A percentile compares a stretch with the other conserved stretches of the same genome.
These are phyloP conservation scores for Colletes collaris DNA, from an alignment of 2,888 invertebrate genomes.

Conservation along the genomic window DNA sequence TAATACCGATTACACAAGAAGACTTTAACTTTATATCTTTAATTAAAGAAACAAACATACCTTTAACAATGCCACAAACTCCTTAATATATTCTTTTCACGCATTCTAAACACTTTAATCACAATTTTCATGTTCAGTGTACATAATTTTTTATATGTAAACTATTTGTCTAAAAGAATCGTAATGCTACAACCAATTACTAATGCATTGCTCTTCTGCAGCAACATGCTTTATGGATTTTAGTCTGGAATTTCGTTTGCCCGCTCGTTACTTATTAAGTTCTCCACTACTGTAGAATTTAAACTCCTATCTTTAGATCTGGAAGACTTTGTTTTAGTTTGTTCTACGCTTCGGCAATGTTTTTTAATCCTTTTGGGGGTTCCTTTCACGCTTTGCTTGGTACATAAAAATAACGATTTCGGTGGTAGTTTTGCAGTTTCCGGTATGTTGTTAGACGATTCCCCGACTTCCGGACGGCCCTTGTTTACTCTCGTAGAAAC, in stretches of 20 bases:
- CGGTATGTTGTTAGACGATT: conserved; percentile 63
- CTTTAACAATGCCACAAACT: conserved; percentile 2
- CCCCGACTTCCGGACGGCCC: conserved; percentile 70
- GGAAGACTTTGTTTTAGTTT: conserved; percentile 70
- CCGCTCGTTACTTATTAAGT: conserved; percentile 14
- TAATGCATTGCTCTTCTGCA: conserved; percentile 13
- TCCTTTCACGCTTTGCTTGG: conserved; percentile 68
- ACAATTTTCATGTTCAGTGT: conserved; percentile 15
- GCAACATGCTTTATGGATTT: conserved; percentile 1
- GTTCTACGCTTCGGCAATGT: conserved; percentile 62
- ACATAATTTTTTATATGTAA: conserved; percentile 8
- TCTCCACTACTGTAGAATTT: conserved; percentile 22
- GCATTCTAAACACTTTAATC: conserved; percentile 5
- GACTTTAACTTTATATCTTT: conserved; percentile 3
- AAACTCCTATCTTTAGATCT: conserved; percentile 62
- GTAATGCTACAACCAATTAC: conserved; percentile 7
- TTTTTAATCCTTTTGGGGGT: conserved; percentile 59
- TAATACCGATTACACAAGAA: not conserved
- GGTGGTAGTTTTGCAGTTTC: conserved; percentile 33
- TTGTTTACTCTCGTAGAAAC: conserved; percentile 67
- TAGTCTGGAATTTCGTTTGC: conserved; percentile 42
- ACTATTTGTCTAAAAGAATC: conserved; percentile 9
- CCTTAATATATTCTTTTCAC: not conserved
- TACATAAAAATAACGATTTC: conserved; percentile 55
- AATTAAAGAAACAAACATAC: not conserved